Evolutionary conservation across 2,113 vertebrate species (phyloP).

Genomic region (Cervus canadensis): DNA sequence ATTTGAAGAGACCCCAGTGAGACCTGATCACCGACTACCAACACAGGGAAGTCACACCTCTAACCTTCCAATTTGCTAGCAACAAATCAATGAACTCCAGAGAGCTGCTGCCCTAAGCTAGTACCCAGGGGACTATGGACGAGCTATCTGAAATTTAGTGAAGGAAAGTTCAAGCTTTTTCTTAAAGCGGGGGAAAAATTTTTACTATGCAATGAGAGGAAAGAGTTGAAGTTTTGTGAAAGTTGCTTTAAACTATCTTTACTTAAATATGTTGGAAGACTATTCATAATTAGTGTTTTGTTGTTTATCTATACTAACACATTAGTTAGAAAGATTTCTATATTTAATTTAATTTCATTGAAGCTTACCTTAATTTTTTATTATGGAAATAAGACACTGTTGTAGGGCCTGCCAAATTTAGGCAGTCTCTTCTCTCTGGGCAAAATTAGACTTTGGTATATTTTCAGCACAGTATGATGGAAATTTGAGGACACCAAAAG

Average conservation of each 20-base stretch:
- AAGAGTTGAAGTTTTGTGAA: constrained; percentile 12
- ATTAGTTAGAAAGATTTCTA: neutral
- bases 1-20: constrained; percentile 52
- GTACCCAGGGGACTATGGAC: constrained; percentile 6
- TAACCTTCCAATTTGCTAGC: constrained; percentile 60
- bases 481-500: neutral
- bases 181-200: neutral
- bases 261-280: neutral
- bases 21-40: constrained; percentile 47
- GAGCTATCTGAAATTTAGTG: constrained; percentile 46
- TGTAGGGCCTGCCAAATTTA: neutral
- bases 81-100: constrained; percentile 57
- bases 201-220: neutral
- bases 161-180: constrained; percentile 47
- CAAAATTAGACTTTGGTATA: neutral
- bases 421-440: neutral
- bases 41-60: constrained; percentile 44
- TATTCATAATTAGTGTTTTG: constrained; percentile 22
- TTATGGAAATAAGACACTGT: neutral
- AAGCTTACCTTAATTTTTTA: constrained; percentile 22
- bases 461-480: neutral
- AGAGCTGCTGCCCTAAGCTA: constrained; percentile 42
- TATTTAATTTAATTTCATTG: constrained; percentile 36
- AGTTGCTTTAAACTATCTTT: constrained; percentile 16
- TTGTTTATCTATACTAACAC: neutral